Base-by-base conservation (phyloP, 2,888 invertebrate genomes). In the Tryphoninae sp. region DNA sequence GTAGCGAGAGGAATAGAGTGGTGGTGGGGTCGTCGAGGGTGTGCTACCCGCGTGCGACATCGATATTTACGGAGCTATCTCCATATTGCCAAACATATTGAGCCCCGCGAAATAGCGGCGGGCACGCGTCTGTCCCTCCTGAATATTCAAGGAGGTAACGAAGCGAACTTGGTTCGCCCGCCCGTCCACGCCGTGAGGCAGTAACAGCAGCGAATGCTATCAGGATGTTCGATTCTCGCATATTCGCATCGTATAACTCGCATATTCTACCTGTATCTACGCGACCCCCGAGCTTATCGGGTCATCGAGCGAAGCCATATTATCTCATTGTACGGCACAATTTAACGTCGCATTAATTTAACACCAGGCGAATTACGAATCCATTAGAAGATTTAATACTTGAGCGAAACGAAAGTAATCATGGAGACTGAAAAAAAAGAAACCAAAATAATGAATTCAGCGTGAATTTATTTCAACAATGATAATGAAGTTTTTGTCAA, bases 121-220 rank as follows among this genome's bases (percentile, higher is more conserved):
- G 88, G 90, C 90, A 89, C 88, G 89, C 86, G 89, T 88, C 87
- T 87, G 88, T 76, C 62, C 88, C 89, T 91, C 88, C 84, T 91
- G 91, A 91, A 91, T 91, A 91, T 91, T 91, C 91, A 91, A 89
- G 88, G 87, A 89, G 88, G 87, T 90, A 91, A 91, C 90, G 90
- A 90, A 89, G 89, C 90, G 89, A 90, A 90, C 89, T 90, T 89
- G 87, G 88, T 89, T 90, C 88, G 86, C 86, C 72, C 84, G 83
- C 80, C 64, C 23, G 49, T 76, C 69, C 65, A 42, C 26, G 51
- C 58, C 26, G 42, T 19, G 33, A 69, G 55, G 65, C 19, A 61
- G 51, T 58, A 77, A 55, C 68, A 82, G 53, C 76, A 33, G 40
- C 55, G 62, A 72, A 75, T 73, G 68, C 73, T 33, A 33, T 33